Evolutionary conservation across 2,113 vertebrate species (phyloP), one percentile per base, ranked within the genome.

Genomic region (Plotosus lineatus): DNA sequence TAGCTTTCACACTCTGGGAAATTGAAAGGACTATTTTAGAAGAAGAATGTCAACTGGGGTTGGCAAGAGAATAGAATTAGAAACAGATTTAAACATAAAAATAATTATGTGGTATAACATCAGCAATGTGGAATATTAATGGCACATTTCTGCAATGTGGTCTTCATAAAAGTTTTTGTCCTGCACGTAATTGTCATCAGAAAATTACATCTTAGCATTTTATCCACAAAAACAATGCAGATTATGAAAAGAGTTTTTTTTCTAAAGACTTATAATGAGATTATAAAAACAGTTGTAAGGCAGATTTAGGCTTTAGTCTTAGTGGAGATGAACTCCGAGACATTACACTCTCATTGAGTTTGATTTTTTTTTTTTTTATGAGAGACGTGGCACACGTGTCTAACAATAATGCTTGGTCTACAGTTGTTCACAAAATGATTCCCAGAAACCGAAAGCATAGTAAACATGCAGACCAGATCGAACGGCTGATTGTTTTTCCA

Each of bases 391-490:
- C 50, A 74, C 75, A 75, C 77, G 75, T 75, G 71, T 66, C 84
- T 85, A 83, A 90, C 90, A 83, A 89, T 82, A 85, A 84, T 77
- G 84, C 78, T 75, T 14, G 87, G 63, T 81, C 46, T 60, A 42
- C 86, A 85, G 82, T 58, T 76, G 71, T 53, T 48, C 75, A 76
- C 55, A 14, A 66, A 69, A 83, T 65, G 53, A 79, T 58, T 76
- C 71, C 66, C 78, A 83, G 78, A 78, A 79, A 71, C 14, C 40
- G 21, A 80, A 55, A 36, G 69, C 55, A 38, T 55, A 74, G 61
- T 77, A 84, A 86, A 88, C 82, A 81, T 40, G 69, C 51, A 83
- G 68, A 40, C 72, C 78, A 48, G 51, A 63, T 46, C n/a, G 33
- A 31, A 63, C 61, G 48, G 48, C 72, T 60, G 51, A 61, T 40